A percentile compares a stretch with the other conserved stretches of the same genome.
These are phyloP conservation scores for Cantharis nigra DNA, from an alignment of 2,888 invertebrate species.

Conservation along the genomic window DNA sequence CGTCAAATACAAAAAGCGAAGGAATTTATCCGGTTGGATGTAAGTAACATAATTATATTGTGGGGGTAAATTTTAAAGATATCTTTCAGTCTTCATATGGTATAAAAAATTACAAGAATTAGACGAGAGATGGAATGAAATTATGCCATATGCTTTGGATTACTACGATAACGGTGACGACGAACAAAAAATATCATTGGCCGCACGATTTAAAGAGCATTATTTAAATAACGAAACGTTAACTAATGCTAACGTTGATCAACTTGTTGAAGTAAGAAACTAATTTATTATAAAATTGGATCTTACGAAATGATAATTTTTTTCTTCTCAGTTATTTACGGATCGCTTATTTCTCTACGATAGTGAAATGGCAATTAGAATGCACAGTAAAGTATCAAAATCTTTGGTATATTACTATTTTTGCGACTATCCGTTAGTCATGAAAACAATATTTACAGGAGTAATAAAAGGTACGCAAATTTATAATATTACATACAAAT, in stretches of 20 bases:
- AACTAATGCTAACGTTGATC: slow-evolving; percentile 34
- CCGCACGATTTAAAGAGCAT: slow-evolving; percentile 39
- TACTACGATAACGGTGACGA: slow-evolving; percentile 42
- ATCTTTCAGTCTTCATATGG: slow-evolving; percentile 34
- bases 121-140: slow-evolving; percentile 41
- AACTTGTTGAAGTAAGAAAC: slow-evolving; percentile 42
- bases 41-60: slow-evolving; percentile 44
- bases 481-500: not conserved
- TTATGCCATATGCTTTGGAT: slow-evolving; percentile 43
- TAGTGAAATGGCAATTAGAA: slow-evolving; percentile 38
- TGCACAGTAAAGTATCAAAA: slow-evolving; percentile 43
- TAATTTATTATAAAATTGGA: not conserved
- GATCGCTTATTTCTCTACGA: slow-evolving; percentile 62
- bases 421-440: slow-evolving; percentile 12
- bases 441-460: slow-evolving; percentile 12
- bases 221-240: slow-evolving; percentile 41
- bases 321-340: slow-evolving; percentile 59
- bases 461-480: slow-evolving; percentile 1
- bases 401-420: slow-evolving; percentile 62
- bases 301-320: not conserved
- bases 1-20: slow-evolving; percentile 71
- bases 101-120: slow-evolving; percentile 51
- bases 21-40: slow-evolving; percentile 72
- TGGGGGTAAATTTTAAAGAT: not conserved
- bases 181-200: slow-evolving; percentile 32